Conservation (phyloP, 2,888 invertebrate genomes). For the Tupiocoris notatus region DNA sequence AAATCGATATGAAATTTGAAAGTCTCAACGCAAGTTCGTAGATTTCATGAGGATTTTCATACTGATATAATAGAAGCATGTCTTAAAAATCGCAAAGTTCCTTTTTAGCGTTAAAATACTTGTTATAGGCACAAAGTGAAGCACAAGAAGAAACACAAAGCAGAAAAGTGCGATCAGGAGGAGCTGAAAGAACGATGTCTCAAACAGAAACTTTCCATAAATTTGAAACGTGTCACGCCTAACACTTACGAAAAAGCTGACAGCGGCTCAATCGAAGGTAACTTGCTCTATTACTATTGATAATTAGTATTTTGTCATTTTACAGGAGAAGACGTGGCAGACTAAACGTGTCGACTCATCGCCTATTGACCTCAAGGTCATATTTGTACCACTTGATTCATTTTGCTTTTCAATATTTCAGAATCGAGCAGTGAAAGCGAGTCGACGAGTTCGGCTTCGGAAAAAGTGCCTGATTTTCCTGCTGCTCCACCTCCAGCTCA, state of each 20-base stretch:
- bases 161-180: conserved; percentile 52
- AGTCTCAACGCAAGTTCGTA: no score
- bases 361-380: no score
- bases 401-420: no score
- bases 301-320: no score
- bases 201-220: conserved; percentile 73
- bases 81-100: no score
- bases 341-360: no score
- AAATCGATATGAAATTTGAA: no score
- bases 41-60: no score
- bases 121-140: conserved; percentile 63
- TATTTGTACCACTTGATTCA: no score
- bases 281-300: not conserved
- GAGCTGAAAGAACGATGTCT: conserved; percentile 67
- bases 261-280: not conserved
- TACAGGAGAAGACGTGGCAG: no score
- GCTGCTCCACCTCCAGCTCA: conserved; percentile 14
- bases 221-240: conserved; percentile 64
- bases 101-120: no score
- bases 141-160: conserved; percentile 73
- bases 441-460: conserved; percentile 47
- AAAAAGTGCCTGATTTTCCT: conserved; percentile 52
- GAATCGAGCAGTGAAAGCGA: conserved; percentile 52
- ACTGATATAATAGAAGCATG: no score
- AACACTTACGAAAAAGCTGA: conserved; percentile 45